A percentile compares a stretch with the other conserved stretches of the same genome.
Evolutionary conservation across 2,888 invertebrate species (phyloP).

Genomic region (Glyphotaelius pellucidus): DNA sequence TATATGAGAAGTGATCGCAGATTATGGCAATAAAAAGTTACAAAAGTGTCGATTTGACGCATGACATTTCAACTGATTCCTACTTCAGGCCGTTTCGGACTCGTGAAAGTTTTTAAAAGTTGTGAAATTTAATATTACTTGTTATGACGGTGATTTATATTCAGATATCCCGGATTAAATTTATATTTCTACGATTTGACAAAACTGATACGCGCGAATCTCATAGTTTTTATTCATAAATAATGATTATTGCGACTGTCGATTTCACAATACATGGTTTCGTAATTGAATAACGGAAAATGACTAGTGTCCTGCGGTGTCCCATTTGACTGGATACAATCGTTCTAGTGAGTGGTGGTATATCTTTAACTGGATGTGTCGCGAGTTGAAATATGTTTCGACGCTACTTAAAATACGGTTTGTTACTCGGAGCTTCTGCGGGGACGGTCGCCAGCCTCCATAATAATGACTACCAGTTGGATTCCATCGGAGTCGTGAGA

Average conservation of each 20-base stretch:
- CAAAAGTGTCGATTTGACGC: neutral
- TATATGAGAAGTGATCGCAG: too few relatives aligned
- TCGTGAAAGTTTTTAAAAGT: neutral
- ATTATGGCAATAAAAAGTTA: too few relatives aligned
- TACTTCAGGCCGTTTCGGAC: too few relatives aligned
- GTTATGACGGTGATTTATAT: neutral
- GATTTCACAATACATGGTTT: neutral
- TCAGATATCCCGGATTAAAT: neutral
- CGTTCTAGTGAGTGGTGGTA: too few relatives aligned
- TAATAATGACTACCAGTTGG: conserved; percentile 81
- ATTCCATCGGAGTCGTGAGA: conserved; percentile 91
- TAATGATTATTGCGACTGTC: neutral
- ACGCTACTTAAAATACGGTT: conserved; percentile 58
- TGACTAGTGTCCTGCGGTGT: neutral
- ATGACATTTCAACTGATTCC: neutral
- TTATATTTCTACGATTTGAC: neutral
- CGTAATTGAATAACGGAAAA: neutral
- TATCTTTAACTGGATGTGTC: neutral
- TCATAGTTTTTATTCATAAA: neutral
- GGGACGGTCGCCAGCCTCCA: conserved; percentile 52
- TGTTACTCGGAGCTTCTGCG: conserved; percentile 45
- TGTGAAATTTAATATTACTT: neutral
- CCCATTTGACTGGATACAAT: neutral
- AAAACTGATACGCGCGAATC: neutral
- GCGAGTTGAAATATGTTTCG: conserved; percentile 56